Percentiles rank a stretch among this genome's conserved stretches.
Evolutionary conservation across 2,113 vertebrate genomes (phyloP).

Genomic region (Muntiacus muntjak): DNA sequence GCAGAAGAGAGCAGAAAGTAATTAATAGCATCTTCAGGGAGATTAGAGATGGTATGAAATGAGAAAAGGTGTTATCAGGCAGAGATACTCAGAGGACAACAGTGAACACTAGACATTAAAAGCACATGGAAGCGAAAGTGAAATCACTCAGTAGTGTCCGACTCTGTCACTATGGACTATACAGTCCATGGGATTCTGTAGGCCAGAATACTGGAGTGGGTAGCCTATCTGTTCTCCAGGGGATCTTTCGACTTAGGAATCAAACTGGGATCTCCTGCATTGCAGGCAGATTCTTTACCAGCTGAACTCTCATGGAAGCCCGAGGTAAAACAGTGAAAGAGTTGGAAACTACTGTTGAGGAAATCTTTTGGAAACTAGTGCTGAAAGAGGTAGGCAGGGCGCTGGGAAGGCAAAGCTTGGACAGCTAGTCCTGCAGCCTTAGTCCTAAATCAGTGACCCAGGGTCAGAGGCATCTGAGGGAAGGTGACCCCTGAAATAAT

Average conservation of each 20-base stretch:
- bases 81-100: background rate
- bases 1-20: background rate
- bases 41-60: background rate
- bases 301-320: background rate
- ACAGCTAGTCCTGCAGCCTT: rapidly evolving
- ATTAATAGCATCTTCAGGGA: background rate
- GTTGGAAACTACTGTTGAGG: background rate
- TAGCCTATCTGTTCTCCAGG: background rate
- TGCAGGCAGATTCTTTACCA: background rate
- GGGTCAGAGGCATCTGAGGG: background rate
- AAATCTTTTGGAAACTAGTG: background rate
- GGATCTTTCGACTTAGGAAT: background rate
- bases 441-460: background rate
- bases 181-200: background rate
- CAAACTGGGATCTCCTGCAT: background rate
- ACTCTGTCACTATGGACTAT: background rate
- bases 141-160: background rate
- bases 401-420: background rate
- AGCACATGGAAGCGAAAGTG: background rate
- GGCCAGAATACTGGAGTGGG: background rate
- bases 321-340: background rate
- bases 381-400: background rate
- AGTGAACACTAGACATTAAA: background rate
- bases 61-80: background rate
- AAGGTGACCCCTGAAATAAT: background rate